phyloP scores from a whole-genome alignment of 2,113 vertebrate species.

The Brachypteracias leptosomus region DNA sequence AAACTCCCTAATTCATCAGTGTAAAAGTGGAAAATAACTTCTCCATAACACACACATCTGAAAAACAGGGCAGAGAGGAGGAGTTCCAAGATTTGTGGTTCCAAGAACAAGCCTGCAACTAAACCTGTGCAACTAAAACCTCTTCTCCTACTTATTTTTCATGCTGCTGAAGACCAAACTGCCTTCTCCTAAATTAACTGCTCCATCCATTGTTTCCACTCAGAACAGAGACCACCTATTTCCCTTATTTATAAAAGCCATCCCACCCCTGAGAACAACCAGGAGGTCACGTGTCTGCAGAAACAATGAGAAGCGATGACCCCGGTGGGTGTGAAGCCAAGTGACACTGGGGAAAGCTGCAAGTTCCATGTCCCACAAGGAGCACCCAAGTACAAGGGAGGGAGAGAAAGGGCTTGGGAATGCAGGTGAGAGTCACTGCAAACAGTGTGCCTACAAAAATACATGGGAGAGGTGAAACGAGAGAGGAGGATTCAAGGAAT shows the following conservation, averaged over 20 bases:
- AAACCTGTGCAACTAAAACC: too few species aligned
- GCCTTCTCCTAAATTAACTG: neutral
- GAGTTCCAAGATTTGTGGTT: neutral
- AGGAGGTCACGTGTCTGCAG: neutral
- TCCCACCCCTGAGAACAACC: neutral
- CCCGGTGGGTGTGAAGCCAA: constrained; percentile 5
- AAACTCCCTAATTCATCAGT: neutral
- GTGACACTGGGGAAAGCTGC: neutral
- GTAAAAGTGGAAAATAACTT: neutral
- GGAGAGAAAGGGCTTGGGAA: neutral
- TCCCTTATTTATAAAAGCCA: constrained; percentile 41
- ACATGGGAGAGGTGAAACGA: neutral
- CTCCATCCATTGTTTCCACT: constrained; percentile 25
- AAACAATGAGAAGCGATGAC: constrained; percentile 30
- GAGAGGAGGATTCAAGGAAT: neutral
- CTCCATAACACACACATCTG: neutral
- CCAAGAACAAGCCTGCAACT: neutral
- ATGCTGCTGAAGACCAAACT: neutral
- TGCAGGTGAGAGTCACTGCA: neutral
- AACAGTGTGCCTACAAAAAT: neutral
- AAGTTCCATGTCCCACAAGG: neutral
- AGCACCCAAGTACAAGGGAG: neutral
- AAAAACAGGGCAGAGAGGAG: neutral
- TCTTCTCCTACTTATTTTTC: neutral
- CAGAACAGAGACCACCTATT: constrained; percentile 29